Evolutionary conservation across 2,797 vertebrate genomes (phyloP), one percentile per base, ranked within the genome.

Genomic region (Mormyrus proboscirostris): DNA sequence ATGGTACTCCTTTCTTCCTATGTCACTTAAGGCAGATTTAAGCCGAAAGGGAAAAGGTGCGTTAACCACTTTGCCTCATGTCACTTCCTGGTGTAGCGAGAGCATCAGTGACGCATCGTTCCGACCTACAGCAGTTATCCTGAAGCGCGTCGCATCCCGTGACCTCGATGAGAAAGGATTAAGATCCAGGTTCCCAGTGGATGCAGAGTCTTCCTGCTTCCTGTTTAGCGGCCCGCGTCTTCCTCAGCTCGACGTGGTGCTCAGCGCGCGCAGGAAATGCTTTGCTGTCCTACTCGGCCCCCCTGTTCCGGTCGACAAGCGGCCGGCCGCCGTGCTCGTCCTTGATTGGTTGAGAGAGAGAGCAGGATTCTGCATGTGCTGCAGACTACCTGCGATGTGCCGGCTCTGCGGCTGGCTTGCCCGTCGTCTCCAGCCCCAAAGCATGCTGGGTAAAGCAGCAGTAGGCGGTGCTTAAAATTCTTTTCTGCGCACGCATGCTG

Each of bases 291-390:
- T 90, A 82, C 33, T 38, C 19, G 14, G 90, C 55, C 85, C 55
- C 84, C 89, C 50, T 50, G 86, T 90, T 89, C 76, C 90, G 89
- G 87, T 79, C 53, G 62, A 89, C 62, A 38, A 19, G 84, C 88
- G 88, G 92, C 91, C 91, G 91, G 90, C 79, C 16, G 29, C 86
- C 73, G 53, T 89, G 88, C 90, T 89, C 59, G 83, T 90, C 89
- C 69, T 87, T 89, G 90, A 93, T 91, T 92, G 89, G 91, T 88
- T 87, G 89, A n/a, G 44, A 22, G 79, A 76, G 12, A 84, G 2
- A 3, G 82, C 82, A 50, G 38, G 33, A n/a, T 79, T 44, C 73
- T 44, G 73, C 2, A 84, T 79, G 85, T 41, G 90, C 88, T 90
- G 89, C 59, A 33, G 88, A 90, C 84, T 91, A 89, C 89, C 89